A percentile compares a stretch with the other conserved stretches of the same genome.
Conservation (phyloP, 2,113 vertebrate genomes). For the Myanophis thanlyinensis region DNA sequence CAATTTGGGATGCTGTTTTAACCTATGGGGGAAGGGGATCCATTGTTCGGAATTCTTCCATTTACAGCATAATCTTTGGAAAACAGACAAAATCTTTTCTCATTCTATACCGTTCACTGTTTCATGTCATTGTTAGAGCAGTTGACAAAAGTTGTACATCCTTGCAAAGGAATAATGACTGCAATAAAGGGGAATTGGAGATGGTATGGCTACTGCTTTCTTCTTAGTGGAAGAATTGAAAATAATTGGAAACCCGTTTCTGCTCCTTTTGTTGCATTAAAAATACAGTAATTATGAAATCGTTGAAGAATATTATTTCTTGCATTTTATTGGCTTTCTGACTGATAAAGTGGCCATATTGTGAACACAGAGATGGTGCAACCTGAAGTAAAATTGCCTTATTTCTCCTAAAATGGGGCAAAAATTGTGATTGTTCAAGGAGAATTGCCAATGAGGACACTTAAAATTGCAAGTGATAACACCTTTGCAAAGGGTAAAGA, state of each 20-base stretch:
- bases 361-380: background rate
- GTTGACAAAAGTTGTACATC: slow-evolving; percentile 16
- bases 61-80: slow-evolving; percentile 13
- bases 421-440: background rate
- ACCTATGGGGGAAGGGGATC: too few species aligned
- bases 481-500: background rate
- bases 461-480: background rate
- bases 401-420: slow-evolving; percentile 8
- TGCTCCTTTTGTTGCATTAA: slow-evolving; percentile 22
- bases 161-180: background rate
- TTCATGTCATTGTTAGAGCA: slow-evolving; percentile 19
- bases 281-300: slow-evolving; percentile 34
- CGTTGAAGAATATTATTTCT: slow-evolving; percentile 1
- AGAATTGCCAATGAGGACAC: background rate
- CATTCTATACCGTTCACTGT: background rate
- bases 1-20: rapidly evolving
- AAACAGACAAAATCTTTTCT: background rate
- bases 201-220: background rate
- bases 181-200: background rate
- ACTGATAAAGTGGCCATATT: background rate
- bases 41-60: background rate
- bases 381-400: slow-evolving; percentile 16
- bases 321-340: slow-evolving; percentile 14
- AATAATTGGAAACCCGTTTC: slow-evolving; percentile 47
- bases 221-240: slow-evolving; percentile 20